Evolutionary conservation across 2,113 vertebrate species (phyloP).

Genomic region (Mugil cephalus): DNA sequence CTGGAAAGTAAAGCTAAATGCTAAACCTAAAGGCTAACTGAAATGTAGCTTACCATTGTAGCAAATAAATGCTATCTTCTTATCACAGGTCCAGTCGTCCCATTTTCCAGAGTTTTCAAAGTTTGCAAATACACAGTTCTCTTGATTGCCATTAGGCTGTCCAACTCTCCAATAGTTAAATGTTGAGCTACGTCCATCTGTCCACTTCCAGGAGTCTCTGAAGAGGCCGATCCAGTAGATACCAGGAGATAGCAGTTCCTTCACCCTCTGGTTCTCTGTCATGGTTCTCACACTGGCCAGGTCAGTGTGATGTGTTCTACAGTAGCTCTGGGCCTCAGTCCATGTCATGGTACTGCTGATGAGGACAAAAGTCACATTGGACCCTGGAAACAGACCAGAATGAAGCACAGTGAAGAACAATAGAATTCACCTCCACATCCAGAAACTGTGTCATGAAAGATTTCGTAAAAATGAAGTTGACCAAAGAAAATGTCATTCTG

Average conservation of each 20-base stretch:
- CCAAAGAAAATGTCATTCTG: too few species aligned
- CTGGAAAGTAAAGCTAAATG: too few species aligned
- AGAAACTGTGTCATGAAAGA: too few species aligned
- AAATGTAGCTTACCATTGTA: not conserved
- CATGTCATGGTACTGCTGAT: rapidly evolving
- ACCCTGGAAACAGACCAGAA: not conserved
- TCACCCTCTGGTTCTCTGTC: not conserved
- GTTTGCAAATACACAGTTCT: not conserved
- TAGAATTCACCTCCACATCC: too few species aligned
- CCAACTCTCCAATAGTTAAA: not conserved
- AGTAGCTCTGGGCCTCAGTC: conserved; percentile 4
- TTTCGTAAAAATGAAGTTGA: too few species aligned
- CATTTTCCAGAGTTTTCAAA: rapidly evolving
- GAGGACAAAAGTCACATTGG: not conserved
- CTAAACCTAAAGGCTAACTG: too few species aligned
- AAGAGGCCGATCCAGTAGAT: conserved; percentile 8
- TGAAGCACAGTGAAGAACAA: too few species aligned
- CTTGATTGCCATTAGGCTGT: rapidly evolving
- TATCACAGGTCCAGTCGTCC: not conserved
- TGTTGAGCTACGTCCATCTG: not conserved
- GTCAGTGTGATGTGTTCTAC: conserved; percentile 10
- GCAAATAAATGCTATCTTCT: not conserved
- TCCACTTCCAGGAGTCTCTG: not conserved
- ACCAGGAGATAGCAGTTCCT: rapidly evolving
- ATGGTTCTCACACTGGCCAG: conserved; percentile 20